Evolutionary conservation across 2,888 invertebrate genomes (phyloP), one percentile per base, ranked within the genome.

Genomic region (Euproctis similis): DNA sequence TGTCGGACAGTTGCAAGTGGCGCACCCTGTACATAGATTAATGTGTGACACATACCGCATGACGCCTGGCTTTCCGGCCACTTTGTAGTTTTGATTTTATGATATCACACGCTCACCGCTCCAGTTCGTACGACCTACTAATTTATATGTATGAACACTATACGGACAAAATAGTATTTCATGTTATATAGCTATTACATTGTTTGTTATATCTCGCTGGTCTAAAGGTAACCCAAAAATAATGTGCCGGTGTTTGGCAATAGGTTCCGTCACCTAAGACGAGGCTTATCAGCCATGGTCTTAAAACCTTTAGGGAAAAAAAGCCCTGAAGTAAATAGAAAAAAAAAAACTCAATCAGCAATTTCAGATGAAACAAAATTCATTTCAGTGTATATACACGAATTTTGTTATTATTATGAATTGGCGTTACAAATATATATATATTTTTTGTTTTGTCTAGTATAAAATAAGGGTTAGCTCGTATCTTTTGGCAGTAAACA

Each of bases 1-100:
- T 43, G 44, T 46, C 46, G 59, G 62, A 57, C 64, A 55, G 59
- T 53, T 53, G 53, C 49, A 46, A 55, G 52, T 47, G 43, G 56
- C 47, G 45, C 48, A 52, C 50, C 47, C 56, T 59, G 58, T 56
- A 55, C 63, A 57, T 65, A 70, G 70, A 71, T 72, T 69, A 70
- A 64, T 65, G 62, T 64, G 59, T 60, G 61, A 62, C 60, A 61
- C 58, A 61, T 60, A 57, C 59, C 44, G 54, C 59, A 62, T 55
- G 53, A 51, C 42, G 56, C 36, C 24, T 40, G 43, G 39, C 42
- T 43, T 43, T 43, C 36, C 45, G 35, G 37, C 36, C 46, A 50
- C 43, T 57, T 52, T 56, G 46, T 48, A 57, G 44, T 53, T 53
- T 46, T 56, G 52, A 58, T 58, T 54, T 53, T 50, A 54, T 51